Conservation (phyloP, 2,888 invertebrate species). For the Toxonevra muliebris region DNA sequence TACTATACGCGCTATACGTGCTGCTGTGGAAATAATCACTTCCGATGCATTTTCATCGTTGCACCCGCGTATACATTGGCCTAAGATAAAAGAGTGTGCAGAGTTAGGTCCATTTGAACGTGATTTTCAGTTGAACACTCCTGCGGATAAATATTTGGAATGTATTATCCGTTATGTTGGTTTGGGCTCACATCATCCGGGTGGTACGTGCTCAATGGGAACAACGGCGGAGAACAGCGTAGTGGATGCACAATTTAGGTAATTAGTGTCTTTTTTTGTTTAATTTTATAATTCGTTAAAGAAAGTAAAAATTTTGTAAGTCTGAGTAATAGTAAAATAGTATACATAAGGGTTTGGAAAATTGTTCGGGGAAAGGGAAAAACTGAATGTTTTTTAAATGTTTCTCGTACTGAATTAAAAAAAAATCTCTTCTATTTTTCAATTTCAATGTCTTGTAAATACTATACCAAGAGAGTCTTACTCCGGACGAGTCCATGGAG, state of each 20-base stretch:
- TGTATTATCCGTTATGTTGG: slow-evolving; percentile 72
- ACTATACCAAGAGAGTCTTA: too few relatives aligned
- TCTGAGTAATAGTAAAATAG: not conserved
- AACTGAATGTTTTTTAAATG: too few relatives aligned
- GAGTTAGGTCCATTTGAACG: slow-evolving; percentile 66
- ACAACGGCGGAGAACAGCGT: slow-evolving; percentile 66
- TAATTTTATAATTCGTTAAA: not conserved
- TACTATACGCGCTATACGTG: slow-evolving; percentile 71
- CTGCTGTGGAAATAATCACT: slow-evolving; percentile 67
- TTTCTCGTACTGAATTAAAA: too few relatives aligned
- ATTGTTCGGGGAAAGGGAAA: too few relatives aligned
- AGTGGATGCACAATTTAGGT: slow-evolving; percentile 75
- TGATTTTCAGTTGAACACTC: slow-evolving; percentile 55
- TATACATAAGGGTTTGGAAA: too few relatives aligned
- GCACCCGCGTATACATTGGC: slow-evolving; percentile 74
- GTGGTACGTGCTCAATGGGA: slow-evolving; percentile 81
- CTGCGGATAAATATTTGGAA: slow-evolving; percentile 70
- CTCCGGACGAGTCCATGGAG: too few relatives aligned
- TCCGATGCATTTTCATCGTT: slow-evolving; percentile 70
- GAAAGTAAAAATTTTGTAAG: not conserved
- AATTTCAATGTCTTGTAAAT: too few relatives aligned
- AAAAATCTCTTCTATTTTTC: too few relatives aligned
- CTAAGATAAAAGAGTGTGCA: slow-evolving; percentile 70
- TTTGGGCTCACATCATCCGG: slow-evolving; percentile 81
- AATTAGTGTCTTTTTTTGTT: slow-evolving; percentile 18